Conservation (phyloP, 1,140 invertebrate species). For the Apolygus lucorum region DNA sequence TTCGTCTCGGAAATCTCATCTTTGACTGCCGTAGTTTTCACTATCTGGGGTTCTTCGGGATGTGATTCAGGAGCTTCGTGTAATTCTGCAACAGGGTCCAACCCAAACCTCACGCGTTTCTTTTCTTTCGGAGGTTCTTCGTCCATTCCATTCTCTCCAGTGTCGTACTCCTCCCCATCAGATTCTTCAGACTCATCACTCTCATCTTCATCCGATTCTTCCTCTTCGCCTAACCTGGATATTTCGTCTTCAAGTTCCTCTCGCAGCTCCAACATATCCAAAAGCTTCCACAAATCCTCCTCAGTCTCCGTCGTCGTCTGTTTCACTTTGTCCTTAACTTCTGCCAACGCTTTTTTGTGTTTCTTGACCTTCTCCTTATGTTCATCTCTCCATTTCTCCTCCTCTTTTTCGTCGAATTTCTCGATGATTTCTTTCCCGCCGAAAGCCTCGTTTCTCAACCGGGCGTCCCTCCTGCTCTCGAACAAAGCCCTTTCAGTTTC, state of each 20-base stretch:
- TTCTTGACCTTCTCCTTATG: conserved; percentile 45
- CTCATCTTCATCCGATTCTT: conserved; percentile 19
- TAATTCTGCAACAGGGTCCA: not conserved
- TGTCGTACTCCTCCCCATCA: conserved; percentile 13
- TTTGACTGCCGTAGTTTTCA: conserved; percentile 2
- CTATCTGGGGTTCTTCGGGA: not conserved
- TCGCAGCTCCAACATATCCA: conserved; percentile 47
- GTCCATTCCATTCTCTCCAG: not conserved
- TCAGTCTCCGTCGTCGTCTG: conserved; percentile 37
- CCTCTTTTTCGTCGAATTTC: conserved; percentile 46
- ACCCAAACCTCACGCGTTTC: not conserved
- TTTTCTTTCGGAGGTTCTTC: not conserved
- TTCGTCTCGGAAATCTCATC: not conserved
- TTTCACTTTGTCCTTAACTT: conserved; percentile 39
- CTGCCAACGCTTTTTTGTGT: conserved; percentile 41
- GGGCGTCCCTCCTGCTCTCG: conserved; percentile 40
- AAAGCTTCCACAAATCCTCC: conserved; percentile 42
- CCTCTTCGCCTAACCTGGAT: conserved; percentile 23
- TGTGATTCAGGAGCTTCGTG: not conserved
- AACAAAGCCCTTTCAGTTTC: conserved; percentile 43
- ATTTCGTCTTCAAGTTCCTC: conserved; percentile 46
- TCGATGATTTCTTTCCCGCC: conserved; percentile 44
- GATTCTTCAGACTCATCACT: conserved; percentile 2
- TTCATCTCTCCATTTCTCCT: conserved; percentile 46
- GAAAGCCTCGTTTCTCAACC: conserved; percentile 39